These are phyloP conservation scores for Zosterops japonicus DNA, from an alignment of 2,113 vertebrate genomes.

Conservation along the genomic window DNA sequence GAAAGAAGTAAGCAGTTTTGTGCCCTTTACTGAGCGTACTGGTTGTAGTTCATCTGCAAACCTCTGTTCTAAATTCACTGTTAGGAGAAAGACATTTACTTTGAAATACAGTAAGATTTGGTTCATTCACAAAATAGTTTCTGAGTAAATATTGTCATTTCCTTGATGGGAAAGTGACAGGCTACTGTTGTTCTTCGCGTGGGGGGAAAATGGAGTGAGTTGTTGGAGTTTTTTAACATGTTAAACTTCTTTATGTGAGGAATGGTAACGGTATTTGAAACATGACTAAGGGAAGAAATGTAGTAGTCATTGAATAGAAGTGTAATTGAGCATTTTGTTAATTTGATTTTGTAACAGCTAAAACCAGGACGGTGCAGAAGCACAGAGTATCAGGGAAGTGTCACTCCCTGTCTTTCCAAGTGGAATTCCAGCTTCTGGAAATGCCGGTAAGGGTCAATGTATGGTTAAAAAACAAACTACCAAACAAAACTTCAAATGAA, in stretches of 20 bases:
- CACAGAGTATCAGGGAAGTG: constrained; percentile 80
- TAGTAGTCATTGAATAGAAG: background rate
- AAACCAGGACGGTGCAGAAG: constrained; percentile 62
- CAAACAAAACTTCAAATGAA: background rate
- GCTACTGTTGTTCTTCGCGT: fast-evolving
- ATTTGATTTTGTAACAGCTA: constrained; percentile 63
- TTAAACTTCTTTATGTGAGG: background rate
- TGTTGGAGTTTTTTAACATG: background rate
- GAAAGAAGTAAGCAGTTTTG: constrained; percentile 74
- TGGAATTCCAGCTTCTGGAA: constrained; percentile 86
- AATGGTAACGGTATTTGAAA: background rate
- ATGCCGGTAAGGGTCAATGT: constrained; percentile 74
- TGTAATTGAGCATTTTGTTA: background rate
- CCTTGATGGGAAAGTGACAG: background rate
- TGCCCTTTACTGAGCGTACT: background rate
- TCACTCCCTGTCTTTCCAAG: constrained; percentile 77
- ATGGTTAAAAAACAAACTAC: background rate
- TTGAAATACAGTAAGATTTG: background rate
- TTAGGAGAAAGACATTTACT: background rate
- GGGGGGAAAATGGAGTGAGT: background rate
- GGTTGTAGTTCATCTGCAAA: background rate
- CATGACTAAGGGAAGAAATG: background rate
- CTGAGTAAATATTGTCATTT: background rate
- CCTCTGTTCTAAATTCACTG: background rate
- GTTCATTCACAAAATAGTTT: background rate